phyloP scores from a whole-genome alignment of 2,113 vertebrate genomes.

The Takifugu bimaculatus region DNA sequence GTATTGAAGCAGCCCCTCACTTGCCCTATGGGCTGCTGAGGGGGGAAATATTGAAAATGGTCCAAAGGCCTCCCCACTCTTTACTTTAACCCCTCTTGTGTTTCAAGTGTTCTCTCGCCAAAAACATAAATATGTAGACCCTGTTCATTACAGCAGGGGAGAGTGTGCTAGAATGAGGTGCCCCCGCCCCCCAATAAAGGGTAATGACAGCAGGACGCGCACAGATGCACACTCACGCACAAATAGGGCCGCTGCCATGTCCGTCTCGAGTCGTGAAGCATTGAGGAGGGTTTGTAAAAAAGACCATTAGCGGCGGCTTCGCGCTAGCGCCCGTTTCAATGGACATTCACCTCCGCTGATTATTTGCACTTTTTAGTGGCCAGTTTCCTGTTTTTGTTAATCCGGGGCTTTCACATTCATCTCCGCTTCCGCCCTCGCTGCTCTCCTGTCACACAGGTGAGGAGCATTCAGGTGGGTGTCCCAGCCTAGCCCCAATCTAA shows the following conservation, averaged over 20 bases:
- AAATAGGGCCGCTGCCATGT: slow-evolving; percentile 56
- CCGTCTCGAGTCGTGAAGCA: slow-evolving; percentile 57
- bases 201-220: slow-evolving; percentile 52
- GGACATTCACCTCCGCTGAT: slow-evolving; percentile 63
- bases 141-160: slow-evolving; percentile 70
- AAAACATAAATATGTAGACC: slow-evolving; percentile 71
- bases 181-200: slow-evolving; percentile 25
- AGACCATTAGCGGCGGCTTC: slow-evolving; percentile 67
- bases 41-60: slow-evolving; percentile 95
- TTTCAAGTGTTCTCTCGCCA: slow-evolving; percentile 70
- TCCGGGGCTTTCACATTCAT: slow-evolving; percentile 48
- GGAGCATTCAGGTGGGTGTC: slow-evolving; percentile 39
- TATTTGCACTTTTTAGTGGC: slow-evolving; percentile 64
- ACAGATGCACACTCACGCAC: slow-evolving; percentile 39
- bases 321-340: slow-evolving; percentile 58
- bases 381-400: slow-evolving; percentile 62
- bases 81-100: slow-evolving; percentile 74
- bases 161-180: slow-evolving; percentile 47
- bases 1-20: slow-evolving; percentile 84
- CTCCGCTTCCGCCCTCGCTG: slow-evolving; percentile 19
- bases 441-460: slow-evolving; percentile 47
- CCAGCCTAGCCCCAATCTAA: neutral
- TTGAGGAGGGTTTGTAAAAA: slow-evolving; percentile 69
- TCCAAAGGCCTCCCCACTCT: slow-evolving; percentile 83
- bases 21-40: slow-evolving; percentile 73